Evolutionary conservation across 37 sponge, comb jelly and placozoan genomes (phyloP).

Genomic region (Halichondria panicea): DNA sequence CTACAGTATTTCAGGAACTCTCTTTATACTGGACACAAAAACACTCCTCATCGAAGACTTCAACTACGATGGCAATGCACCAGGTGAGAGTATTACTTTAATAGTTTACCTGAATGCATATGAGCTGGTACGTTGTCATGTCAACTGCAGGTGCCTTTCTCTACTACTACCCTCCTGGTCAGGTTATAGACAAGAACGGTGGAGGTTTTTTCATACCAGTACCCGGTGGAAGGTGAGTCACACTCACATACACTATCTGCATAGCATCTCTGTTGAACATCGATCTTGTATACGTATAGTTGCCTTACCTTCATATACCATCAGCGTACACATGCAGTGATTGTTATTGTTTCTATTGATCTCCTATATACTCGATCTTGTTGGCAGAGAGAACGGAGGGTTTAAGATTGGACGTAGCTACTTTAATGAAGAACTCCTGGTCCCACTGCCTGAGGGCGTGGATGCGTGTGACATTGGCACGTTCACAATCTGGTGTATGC

Average conservation of each 20-base stretch:
- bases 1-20: background rate
- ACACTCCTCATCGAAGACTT: slow-evolving; percentile 1
- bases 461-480: slow-evolving; percentile 41
- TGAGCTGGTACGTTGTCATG: background rate
- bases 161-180: slow-evolving; percentile 9
- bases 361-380: too few species aligned
- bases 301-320: background rate
- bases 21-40: background rate
- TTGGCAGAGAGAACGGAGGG: too few species aligned
- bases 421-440: background rate
- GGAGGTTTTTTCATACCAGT: background rate
- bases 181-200: background rate
- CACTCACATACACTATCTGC: background rate
- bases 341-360: background rate
- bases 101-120: background rate
- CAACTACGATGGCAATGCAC: background rate
- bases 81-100: background rate
- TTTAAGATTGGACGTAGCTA: too few species aligned
- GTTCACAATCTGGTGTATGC: slow-evolving; percentile 43
- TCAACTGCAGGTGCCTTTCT: slow-evolving; percentile 15
- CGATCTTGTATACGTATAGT: background rate
- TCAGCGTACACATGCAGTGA: background rate
- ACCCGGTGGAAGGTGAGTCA: background rate
- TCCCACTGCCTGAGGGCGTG: background rate
- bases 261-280: background rate